Conservation (phyloP, 2,113 vertebrate genomes). For the Nanger granti region DNA sequence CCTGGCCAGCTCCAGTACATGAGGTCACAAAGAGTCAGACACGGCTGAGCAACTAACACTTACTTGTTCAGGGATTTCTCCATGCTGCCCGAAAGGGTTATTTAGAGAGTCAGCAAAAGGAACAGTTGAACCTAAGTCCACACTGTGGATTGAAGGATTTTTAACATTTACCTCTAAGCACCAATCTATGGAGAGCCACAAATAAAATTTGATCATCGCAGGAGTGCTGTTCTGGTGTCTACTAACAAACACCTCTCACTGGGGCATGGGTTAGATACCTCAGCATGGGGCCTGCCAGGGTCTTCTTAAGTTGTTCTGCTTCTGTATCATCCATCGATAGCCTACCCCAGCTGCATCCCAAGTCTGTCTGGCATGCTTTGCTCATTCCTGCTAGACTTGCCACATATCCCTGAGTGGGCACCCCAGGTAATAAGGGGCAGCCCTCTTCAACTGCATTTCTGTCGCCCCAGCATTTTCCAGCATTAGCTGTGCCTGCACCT, state of each 20-base stretch:
- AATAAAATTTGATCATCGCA: not conserved
- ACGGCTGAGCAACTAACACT: not conserved
- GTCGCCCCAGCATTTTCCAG: rapidly evolving
- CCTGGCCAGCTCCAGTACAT: not conserved
- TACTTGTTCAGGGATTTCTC: not conserved
- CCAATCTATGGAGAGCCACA: not conserved
- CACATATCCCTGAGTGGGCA: rapidly evolving
- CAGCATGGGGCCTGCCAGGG: not conserved
- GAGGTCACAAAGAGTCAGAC: not conserved
- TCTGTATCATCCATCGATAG: not conserved
- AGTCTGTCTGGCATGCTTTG: not conserved
- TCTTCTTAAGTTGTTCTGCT: not conserved
- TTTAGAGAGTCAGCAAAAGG: not conserved
- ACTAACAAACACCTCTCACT: not conserved
- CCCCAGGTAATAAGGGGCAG: no score
- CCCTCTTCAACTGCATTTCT: not conserved
- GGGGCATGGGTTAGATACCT: not conserved
- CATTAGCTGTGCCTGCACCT: rapidly evolving
- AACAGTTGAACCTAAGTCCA: not conserved
- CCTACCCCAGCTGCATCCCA: rapidly evolving
- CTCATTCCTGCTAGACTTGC: not conserved
- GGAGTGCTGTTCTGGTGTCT: not conserved
- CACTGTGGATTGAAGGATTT: not conserved
- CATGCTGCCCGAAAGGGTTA: not conserved
- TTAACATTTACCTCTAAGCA: not conserved